These are phyloP conservation scores for Ficedula albicollis DNA, from an alignment of 2,797 vertebrate genomes.

Conservation along the genomic window DNA sequence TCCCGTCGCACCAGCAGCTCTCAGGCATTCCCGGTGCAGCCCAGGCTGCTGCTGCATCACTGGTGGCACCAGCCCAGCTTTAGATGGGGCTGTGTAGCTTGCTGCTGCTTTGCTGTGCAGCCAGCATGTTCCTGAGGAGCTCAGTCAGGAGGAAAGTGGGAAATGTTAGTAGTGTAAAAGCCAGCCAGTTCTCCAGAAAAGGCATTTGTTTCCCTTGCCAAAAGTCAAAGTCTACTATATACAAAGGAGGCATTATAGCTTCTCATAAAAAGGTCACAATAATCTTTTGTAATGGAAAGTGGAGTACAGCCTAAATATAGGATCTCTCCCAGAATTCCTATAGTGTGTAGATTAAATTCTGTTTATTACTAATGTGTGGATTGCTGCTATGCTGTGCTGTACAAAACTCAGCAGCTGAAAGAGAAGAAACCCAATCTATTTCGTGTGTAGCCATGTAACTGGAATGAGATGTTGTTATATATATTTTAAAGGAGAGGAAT, in stretches of 20 bases:
- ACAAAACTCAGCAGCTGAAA: not conserved
- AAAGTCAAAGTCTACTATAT: constrained; percentile 35
- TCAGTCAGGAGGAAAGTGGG: not conserved
- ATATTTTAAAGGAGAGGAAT: not conserved
- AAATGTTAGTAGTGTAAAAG: not conserved
- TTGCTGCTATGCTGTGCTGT: not conserved
- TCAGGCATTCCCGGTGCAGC: not conserved
- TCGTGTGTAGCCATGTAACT: not conserved
- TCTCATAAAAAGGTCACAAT: constrained; percentile 53
- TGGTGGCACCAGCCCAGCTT: constrained; percentile 38
- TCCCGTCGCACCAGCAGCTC: not conserved
- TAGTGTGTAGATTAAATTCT: not conserved
- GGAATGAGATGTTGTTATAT: not conserved
- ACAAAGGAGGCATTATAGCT: constrained; percentile 60
- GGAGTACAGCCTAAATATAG: constrained; percentile 44
- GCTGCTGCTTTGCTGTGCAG: not conserved
- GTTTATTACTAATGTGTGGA: not conserved
- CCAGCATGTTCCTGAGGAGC: not conserved
- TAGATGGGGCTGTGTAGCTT: not conserved
- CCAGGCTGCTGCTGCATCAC: constrained; percentile 6
- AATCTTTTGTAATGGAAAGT: constrained; percentile 55
- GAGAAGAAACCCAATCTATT: not conserved
- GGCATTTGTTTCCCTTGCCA: constrained; percentile 35
- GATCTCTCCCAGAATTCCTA: constrained; percentile 27
- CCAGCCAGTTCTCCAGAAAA: constrained; percentile 27